phyloP scores from a whole-genome alignment of 1,140 invertebrate genomes.

The Diachasmimorpha longicaudata region DNA sequence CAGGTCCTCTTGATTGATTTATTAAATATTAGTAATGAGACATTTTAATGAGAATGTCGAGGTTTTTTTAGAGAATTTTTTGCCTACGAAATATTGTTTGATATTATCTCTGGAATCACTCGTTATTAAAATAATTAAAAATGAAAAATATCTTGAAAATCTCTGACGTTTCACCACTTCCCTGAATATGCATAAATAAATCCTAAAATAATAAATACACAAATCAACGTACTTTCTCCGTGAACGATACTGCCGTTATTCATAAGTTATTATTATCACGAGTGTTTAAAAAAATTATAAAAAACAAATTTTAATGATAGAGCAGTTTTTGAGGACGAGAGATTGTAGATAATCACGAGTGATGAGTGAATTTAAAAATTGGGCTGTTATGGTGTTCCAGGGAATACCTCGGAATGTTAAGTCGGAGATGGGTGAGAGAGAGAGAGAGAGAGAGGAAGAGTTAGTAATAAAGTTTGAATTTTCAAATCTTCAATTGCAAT shows the following conservation, averaged over 20 bases:
- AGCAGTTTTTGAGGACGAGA: conserved; percentile 36
- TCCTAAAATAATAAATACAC: conserved; percentile 25
- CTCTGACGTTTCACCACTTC: too few relatives aligned
- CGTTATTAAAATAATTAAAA: too few relatives aligned
- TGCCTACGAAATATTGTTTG: too few relatives aligned
- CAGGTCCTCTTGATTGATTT: too few relatives aligned
- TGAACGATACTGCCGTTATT: conserved; percentile 51
- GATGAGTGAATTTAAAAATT: not conserved
- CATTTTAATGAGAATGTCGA: too few relatives aligned
- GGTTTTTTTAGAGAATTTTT: too few relatives aligned
- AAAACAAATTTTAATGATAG: not conserved
- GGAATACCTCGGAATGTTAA: not conserved
- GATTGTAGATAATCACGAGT: conserved; percentile 15
- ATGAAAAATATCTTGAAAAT: too few relatives aligned
- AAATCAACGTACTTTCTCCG: conserved; percentile 46
- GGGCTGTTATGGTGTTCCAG: not conserved
- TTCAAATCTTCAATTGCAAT: conserved; percentile 27
- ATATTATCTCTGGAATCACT: too few relatives aligned
- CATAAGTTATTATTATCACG: conserved; percentile 28
- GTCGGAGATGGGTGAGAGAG: too few relatives aligned
- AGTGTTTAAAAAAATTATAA: not conserved
- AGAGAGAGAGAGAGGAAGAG: too few relatives aligned
- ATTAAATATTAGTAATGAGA: too few relatives aligned
- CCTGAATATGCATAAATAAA: conserved; percentile 33
- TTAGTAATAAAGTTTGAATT: not conserved